A percentile compares a stretch with the other conserved stretches of the same genome.
phyloP scores from a whole-genome alignment of 2,113 vertebrate genomes.

The Cricetomys ansorgei region DNA sequence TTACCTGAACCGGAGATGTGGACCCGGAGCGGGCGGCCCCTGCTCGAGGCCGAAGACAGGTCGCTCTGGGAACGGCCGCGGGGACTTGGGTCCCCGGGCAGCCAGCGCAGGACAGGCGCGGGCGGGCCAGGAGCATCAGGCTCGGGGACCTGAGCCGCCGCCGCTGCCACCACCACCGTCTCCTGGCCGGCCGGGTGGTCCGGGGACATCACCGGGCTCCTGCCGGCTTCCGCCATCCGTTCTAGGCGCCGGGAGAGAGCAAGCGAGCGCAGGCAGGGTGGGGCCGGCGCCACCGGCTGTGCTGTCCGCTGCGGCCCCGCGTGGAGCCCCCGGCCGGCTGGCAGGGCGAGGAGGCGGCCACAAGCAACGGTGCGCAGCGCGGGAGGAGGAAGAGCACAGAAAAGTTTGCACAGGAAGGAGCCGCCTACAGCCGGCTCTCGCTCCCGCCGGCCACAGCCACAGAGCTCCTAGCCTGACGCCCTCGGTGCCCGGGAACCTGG shows the following conservation, averaged over 20 bases:
- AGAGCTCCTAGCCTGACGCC: conserved; percentile 28
- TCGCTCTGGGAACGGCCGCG: conserved; percentile 89
- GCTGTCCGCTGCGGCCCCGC: conserved; percentile 70
- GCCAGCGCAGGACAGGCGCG: conserved; percentile 43
- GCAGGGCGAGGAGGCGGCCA: conserved; percentile 21
- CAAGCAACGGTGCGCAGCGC: conserved; percentile 25
- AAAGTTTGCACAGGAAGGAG: conserved; percentile 88
- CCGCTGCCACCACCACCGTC: neutral
- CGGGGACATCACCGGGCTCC: conserved; percentile 4
- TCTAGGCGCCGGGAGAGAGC: neutral
- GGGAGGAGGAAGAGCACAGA: conserved; percentile 69
- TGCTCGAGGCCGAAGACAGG: conserved; percentile 83
- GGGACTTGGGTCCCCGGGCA: conserved; percentile 75
- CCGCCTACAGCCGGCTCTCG: conserved; percentile 82
- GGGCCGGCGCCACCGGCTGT: conserved; percentile 19
- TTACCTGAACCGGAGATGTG: conserved; percentile 88
- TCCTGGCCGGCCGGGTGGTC: neutral
- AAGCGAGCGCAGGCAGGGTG: conserved; percentile 61
- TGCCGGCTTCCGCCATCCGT: conserved; percentile 72
- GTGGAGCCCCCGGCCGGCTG: conserved; percentile 39
- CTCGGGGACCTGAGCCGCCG: conserved; percentile 10
- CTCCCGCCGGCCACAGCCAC: conserved; percentile 70
- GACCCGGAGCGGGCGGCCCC: conserved; percentile 82
- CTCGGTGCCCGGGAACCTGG: conserved; percentile 11
- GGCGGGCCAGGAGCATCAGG: conserved; percentile 30